Conservation (phyloP, 2,113 vertebrate species). For the Pomatostomus ruficeps region DNA sequence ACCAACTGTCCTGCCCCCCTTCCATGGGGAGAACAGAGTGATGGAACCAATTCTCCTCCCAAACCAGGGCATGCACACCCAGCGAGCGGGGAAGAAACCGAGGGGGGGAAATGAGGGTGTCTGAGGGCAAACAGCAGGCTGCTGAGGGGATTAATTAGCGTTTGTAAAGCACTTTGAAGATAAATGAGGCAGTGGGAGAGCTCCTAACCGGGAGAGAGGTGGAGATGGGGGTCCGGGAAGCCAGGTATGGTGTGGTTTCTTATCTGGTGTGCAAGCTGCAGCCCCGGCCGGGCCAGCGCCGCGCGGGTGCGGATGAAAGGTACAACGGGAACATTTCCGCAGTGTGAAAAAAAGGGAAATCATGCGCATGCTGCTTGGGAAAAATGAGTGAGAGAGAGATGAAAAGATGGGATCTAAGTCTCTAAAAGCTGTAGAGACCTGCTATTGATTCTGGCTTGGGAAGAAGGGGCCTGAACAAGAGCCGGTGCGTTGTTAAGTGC, state of each 20-base stretch:
- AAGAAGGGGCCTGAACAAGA: slow-evolving; percentile 21
- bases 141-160: slow-evolving; percentile 23
- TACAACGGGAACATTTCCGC: background rate
- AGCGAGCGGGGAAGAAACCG: rapidly evolving
- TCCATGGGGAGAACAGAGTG: background rate
- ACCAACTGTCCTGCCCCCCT: background rate
- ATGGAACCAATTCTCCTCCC: background rate
- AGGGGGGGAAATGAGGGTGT: background rate
- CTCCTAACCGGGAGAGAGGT: background rate
- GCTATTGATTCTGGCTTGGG: slow-evolving; percentile 38
- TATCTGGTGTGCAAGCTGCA: background rate
- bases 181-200: background rate
- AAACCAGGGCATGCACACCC: background rate
- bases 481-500: slow-evolving; percentile 3
- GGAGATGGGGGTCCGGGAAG: background rate
- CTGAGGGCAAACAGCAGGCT: background rate
- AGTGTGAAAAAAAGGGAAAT: background rate
- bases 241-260: background rate
- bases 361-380: background rate
- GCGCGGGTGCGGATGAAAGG: background rate
- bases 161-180: slow-evolving; percentile 56
- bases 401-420: slow-evolving; percentile 46
- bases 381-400: background rate
- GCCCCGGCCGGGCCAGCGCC: background rate
- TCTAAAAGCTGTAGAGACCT: slow-evolving; percentile 46